Percentiles rank a stretch among this genome's conserved stretches.
phyloP scores from a whole-genome alignment of 2,113 vertebrate species.

The Piprites chloris region DNA sequence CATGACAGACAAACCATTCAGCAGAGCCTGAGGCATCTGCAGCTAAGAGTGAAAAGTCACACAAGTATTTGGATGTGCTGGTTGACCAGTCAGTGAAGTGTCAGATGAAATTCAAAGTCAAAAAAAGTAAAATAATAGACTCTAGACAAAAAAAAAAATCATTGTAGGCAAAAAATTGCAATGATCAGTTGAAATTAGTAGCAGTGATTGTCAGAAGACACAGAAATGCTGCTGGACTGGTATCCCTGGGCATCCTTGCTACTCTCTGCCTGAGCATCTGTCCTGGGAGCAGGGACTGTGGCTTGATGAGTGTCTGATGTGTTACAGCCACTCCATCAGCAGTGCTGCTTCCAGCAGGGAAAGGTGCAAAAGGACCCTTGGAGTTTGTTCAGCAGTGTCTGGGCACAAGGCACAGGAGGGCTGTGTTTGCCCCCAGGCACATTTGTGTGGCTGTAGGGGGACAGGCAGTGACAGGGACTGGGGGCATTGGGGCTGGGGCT shows the following conservation, averaged over 20 bases:
- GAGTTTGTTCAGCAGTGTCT: not conserved
- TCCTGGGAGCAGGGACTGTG: not conserved
- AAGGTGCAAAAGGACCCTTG: not conserved
- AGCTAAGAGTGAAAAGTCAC: not conserved
- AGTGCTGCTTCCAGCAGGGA: not conserved
- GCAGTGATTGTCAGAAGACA: not conserved
- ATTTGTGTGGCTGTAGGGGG: rapidly evolving
- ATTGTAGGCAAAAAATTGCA: not conserved
- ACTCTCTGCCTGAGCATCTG: not conserved
- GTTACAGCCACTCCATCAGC: not conserved
- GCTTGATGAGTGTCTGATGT: not conserved
- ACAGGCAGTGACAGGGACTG: not conserved
- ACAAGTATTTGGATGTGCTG: not conserved
- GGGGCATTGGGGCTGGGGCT: not conserved
- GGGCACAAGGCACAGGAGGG: not conserved
- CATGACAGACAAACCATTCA: not conserved
- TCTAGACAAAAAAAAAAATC: no score
- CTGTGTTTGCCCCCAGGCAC: rapidly evolving
- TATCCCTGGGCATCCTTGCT: not conserved
- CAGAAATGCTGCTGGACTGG: not conserved
- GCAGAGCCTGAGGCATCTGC: not conserved
- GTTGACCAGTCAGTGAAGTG: not conserved
- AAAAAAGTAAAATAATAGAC: not conserved
- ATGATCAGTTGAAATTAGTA: not conserved
- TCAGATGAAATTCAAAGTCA: not conserved